phyloP scores from a whole-genome alignment of 2,888 invertebrate genomes.

The Xanthia icteritia region DNA sequence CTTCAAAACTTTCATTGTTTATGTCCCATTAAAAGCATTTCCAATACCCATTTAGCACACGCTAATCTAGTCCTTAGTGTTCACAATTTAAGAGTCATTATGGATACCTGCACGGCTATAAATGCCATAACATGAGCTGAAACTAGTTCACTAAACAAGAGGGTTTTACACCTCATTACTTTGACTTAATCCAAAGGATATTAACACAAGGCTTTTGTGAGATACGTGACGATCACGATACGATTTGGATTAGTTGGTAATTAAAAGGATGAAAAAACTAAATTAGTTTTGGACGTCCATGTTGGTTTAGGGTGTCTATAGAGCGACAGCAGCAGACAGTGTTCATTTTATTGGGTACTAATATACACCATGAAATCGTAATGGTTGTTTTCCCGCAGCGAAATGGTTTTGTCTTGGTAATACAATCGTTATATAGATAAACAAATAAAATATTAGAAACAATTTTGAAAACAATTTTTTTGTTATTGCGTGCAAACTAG shows the following conservation, averaged over 20 bases:
- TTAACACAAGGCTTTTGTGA: conserved; percentile 63
- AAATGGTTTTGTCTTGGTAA: too few species aligned
- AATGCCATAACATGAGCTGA: conserved; percentile 69
- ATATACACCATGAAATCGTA: too few species aligned
- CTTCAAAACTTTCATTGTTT: conserved; percentile 49
- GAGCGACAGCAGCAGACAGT: too few species aligned
- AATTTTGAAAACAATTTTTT: too few species aligned
- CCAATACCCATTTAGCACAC: conserved; percentile 58
- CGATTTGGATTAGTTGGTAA: conserved; percentile 49
- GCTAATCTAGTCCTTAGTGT: conserved; percentile 50
- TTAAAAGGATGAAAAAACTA: background rate
- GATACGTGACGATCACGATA: conserved; percentile 68
- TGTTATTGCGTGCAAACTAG: too few species aligned
- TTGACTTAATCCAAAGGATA: conserved; percentile 77
- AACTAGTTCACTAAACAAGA: conserved; percentile 84
- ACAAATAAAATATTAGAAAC: too few species aligned
- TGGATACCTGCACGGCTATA: conserved; percentile 42
- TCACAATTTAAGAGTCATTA: conserved; percentile 51
- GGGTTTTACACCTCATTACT: conserved; percentile 84
- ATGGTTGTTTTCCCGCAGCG: too few species aligned
- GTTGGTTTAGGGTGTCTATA: background rate
- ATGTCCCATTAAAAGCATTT: conserved; percentile 60
- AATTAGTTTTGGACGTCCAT: background rate
- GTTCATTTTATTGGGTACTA: too few species aligned
- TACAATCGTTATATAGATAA: too few species aligned